Evolutionary conservation across 2,113 vertebrate genomes (phyloP).

Genomic region (Fregetta grallaria): DNA sequence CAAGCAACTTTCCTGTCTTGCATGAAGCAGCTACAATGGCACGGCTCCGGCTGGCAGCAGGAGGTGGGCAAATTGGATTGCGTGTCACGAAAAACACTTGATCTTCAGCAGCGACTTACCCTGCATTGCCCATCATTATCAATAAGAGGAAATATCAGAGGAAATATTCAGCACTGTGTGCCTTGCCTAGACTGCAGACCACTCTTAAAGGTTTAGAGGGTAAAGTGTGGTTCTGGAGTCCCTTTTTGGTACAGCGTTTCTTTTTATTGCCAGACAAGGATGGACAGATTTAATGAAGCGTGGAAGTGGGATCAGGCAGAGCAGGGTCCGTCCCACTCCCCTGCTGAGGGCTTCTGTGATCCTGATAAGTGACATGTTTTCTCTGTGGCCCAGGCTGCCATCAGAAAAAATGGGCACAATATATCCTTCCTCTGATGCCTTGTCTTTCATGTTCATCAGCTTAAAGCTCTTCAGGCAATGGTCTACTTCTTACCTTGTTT

Average conservation of each 20-base stretch:
- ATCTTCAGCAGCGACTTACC: not conserved
- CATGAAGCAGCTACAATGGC: not conserved
- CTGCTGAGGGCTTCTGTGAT: not conserved
- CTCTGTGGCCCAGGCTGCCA: not conserved
- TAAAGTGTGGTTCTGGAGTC: not conserved
- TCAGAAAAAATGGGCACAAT: not conserved
- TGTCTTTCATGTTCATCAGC: not conserved
- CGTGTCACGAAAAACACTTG: not conserved
- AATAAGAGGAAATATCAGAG: not conserved
- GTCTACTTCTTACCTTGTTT: slow-evolving; percentile 1
- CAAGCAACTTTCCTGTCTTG: not conserved
- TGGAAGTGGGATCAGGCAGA: not conserved
- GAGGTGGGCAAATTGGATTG: not conserved
- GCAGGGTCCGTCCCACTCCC: not conserved
- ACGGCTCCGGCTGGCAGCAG: not conserved
- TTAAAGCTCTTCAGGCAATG: not conserved
- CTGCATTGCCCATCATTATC: not conserved
- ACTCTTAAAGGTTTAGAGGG: not conserved
- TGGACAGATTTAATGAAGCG: not conserved
- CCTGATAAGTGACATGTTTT: not conserved
- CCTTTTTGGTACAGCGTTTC: not conserved
- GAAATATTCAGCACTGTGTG: not conserved
- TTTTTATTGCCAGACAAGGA: not conserved
- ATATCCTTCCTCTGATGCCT: not conserved
- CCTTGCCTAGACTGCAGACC: not conserved